These are phyloP conservation scores for Fringilla coelebs DNA, from an alignment of 2,797 vertebrate genomes.

Conservation along the genomic window DNA sequence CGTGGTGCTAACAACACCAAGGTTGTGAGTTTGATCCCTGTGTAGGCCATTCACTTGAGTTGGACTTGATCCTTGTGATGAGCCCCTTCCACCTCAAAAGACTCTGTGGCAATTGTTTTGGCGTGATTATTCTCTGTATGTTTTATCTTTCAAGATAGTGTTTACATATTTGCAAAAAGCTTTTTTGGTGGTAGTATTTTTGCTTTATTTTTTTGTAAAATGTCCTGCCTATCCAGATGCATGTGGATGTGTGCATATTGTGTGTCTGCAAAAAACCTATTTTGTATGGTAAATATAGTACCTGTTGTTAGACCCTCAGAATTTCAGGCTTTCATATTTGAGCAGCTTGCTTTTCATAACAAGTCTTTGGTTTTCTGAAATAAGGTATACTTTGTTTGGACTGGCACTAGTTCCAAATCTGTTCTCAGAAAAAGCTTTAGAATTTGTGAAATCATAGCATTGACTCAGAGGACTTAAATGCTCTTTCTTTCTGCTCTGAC, in stretches of 20 bases:
- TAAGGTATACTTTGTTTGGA: not conserved
- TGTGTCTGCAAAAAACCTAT: not conserved
- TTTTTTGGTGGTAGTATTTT: not conserved
- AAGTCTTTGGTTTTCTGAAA: not conserved
- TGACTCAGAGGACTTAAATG: not conserved
- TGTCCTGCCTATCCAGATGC: not conserved
- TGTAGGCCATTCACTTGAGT: no score
- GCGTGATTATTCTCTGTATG: not conserved
- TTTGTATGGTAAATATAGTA: not conserved
- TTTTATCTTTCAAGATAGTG: not conserved
- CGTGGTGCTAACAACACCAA: not conserved
- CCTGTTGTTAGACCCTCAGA: not conserved
- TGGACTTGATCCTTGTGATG: not conserved
- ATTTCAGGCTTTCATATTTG: not conserved
- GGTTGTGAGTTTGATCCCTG: not conserved
- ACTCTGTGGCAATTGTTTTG: not conserved
- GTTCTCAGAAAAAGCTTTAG: not conserved
- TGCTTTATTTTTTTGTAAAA: not conserved
- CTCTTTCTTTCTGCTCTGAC: not conserved
- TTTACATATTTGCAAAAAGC: not conserved
- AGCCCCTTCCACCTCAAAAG: not conserved
- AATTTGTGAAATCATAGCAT: not conserved
- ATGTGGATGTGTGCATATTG: rapidly evolving
- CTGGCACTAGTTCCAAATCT: not conserved
- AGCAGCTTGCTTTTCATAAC: not conserved